phyloP scores from a whole-genome alignment of 2,797 vertebrate species.

The Epinephelus awoara region DNA sequence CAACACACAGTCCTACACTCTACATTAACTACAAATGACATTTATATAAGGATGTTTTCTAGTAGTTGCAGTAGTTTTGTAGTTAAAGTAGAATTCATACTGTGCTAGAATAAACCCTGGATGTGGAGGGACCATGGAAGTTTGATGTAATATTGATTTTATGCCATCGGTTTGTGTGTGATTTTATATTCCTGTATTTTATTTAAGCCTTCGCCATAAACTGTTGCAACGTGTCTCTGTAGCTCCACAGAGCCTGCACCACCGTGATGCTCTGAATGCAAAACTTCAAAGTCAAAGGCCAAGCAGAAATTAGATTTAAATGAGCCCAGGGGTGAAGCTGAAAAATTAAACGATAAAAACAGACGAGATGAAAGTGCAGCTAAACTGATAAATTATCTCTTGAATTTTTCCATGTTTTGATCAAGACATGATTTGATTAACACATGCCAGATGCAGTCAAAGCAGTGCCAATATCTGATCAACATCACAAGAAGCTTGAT shows the following conservation, averaged over 20 bases:
- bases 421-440: slow-evolving; percentile 39
- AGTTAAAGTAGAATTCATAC: no score
- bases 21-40: no score
- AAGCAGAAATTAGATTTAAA: slow-evolving; percentile 46
- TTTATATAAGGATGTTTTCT: no score
- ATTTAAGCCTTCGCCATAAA: neutral
- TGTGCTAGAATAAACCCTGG: no score
- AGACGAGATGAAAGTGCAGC: slow-evolving; percentile 34
- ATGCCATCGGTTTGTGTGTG: neutral
- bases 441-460: slow-evolving; percentile 9
- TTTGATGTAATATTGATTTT: slow-evolving; percentile 32
- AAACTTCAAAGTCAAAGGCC: slow-evolving; percentile 47
- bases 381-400: slow-evolving; percentile 26
- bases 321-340: slow-evolving; percentile 16
- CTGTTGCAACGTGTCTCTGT: slow-evolving; percentile 19
- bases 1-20: no score
- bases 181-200: slow-evolving; percentile 8
- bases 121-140: neutral
- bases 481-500: slow-evolving; percentile 16
- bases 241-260: neutral
- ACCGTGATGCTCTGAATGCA: slow-evolving; percentile 1
- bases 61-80: no score
- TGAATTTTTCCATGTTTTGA: slow-evolving; percentile 25
- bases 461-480: slow-evolving; percentile 15
- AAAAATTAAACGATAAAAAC: slow-evolving; percentile 39